Percentiles rank a stretch among this genome's conserved stretches.
Conservation (phyloP, 23 tunicate genomes). For the Diplosoma virens region DNA sequence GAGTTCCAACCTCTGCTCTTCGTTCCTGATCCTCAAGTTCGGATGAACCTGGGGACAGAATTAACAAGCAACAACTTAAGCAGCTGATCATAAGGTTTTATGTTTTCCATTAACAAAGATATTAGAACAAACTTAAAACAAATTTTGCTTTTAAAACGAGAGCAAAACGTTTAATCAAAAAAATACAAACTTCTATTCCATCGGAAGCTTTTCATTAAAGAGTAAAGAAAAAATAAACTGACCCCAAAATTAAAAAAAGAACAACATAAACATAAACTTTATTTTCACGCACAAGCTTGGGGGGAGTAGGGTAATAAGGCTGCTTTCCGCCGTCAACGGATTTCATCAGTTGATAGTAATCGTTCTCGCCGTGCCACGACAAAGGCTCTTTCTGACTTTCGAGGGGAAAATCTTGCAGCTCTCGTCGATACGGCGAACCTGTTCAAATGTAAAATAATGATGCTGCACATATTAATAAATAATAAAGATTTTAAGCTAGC, state of each 20-base stretch:
- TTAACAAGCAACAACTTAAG: not conserved
- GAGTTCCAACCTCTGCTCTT: slow-evolving; percentile 75
- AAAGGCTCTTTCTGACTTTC: slow-evolving; percentile 67
- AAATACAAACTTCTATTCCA: too few species aligned
- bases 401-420: slow-evolving; percentile 65
- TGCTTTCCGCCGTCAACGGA: slow-evolving; percentile 76
- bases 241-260: too few species aligned
- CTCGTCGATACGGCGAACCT: slow-evolving; percentile 77
- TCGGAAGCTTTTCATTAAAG: too few species aligned
- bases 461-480: too few species aligned
- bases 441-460: too few species aligned
- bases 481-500: too few species aligned
- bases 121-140: too few species aligned
- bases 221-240: too few species aligned
- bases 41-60: slow-evolving; percentile 66
- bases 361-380: slow-evolving; percentile 71
- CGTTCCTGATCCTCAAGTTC: slow-evolving; percentile 62
- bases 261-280: too few species aligned
- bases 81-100: not conserved
- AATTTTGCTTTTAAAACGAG: too few species aligned
- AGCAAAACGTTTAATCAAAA: too few species aligned
- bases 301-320: slow-evolving; percentile 80
- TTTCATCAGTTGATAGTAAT: slow-evolving; percentile 76
- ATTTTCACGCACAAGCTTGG: slow-evolving; percentile 46
- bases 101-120: too few species aligned